Conservation (phyloP, 2,113 vertebrate species). For the Manacus vitellinus region DNA sequence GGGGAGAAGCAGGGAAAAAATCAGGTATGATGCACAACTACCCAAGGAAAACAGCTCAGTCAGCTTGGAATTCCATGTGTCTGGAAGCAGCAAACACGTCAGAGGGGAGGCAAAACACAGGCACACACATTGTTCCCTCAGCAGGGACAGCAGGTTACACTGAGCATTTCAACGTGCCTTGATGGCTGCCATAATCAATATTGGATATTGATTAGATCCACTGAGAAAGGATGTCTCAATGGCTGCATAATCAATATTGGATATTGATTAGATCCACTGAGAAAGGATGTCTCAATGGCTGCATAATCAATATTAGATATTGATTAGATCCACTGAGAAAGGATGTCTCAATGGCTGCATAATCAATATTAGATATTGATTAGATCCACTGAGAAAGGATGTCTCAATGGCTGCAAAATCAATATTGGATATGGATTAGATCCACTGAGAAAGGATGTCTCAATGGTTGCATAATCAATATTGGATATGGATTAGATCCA, state of each 20-base stretch:
- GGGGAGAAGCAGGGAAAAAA: background rate
- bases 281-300: background rate
- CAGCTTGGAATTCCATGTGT: rapidly evolving
- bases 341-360: rapidly evolving
- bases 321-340: background rate
- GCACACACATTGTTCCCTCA: background rate
- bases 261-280: background rate
- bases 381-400: background rate
- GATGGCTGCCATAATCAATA: background rate
- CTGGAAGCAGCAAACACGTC: background rate
- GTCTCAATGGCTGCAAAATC: too few relatives aligned
- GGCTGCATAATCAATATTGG: background rate
- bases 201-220: background rate
- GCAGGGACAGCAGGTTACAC: background rate
- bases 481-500: too few relatives aligned
- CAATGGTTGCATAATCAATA: background rate
- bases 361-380: background rate
- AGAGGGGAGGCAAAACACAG: background rate
- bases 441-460: background rate
- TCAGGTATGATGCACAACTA: background rate
- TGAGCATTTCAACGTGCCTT: background rate
- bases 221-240: background rate
- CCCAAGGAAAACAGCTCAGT: background rate
- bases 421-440: too few relatives aligned
- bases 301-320: too few relatives aligned